phyloP scores from a whole-genome alignment of 1,140 invertebrate species.

The Choristoneura fumiferana region DNA sequence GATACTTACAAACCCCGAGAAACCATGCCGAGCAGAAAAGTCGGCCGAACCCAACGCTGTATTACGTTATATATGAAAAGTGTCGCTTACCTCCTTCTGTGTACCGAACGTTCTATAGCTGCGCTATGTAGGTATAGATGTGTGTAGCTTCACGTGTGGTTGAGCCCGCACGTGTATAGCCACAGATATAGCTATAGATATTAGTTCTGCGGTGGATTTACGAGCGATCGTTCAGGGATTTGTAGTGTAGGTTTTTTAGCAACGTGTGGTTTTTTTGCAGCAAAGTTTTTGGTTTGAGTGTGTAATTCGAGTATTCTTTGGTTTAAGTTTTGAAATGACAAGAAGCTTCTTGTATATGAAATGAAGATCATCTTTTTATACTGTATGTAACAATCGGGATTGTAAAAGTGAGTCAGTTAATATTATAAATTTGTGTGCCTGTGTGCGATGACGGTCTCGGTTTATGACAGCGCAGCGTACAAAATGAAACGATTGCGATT shows the following conservation, averaged over 20 bases:
- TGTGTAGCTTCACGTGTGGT: slow-evolving; percentile 6
- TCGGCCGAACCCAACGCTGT: no score
- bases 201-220: slow-evolving; percentile 12
- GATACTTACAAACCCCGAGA: no score
- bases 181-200: neutral
- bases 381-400: no score
- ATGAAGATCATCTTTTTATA: no score
- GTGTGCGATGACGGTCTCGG: neutral
- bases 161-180: slow-evolving; percentile 11
- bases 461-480: neutral
- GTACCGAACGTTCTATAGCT: neutral
- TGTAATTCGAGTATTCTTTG: no score
- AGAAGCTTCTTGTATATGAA: no score
- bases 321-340: no score
- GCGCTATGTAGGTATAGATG: neutral
- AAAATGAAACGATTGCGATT: slow-evolving; percentile 31
- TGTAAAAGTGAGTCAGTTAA: slow-evolving; percentile 1
- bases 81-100: slow-evolving; percentile 1
- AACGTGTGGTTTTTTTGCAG: neutral
- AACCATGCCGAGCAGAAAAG: no score
- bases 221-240: slow-evolving; percentile 16
- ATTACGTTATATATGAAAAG: neutral
- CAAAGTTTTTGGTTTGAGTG: no score
- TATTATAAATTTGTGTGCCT: slow-evolving; percentile 11
- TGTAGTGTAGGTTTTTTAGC: slow-evolving; percentile 8